Conservation (phyloP, 35 echinoderm and acorn worm genomes). For the Acanthaster planci region DNA sequence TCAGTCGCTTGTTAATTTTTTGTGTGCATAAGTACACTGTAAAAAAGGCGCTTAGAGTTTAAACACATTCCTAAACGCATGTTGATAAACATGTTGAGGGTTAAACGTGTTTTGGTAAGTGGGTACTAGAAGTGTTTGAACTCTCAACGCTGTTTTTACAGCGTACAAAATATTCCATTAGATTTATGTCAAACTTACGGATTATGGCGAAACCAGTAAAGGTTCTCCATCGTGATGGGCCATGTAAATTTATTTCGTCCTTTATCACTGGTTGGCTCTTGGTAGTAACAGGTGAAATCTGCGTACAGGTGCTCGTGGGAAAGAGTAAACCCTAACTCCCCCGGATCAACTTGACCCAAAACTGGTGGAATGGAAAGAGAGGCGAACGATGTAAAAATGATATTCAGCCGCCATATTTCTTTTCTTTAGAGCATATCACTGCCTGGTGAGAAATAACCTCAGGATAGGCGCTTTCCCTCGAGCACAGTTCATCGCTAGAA, state of each 20-base stretch:
- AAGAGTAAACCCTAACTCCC: slow-evolving; percentile 23
- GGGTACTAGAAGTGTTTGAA: not conserved
- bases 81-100: not conserved
- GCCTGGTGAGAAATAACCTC: not conserved
- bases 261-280: not conserved
- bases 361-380: not conserved
- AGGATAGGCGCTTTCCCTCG: too few relatives aligned
- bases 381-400: not conserved
- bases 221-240: slow-evolving; percentile 16
- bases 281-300: slow-evolving; percentile 22
- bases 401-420: not conserved
- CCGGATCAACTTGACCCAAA: slow-evolving; percentile 16
- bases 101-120: not conserved
- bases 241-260: not conserved
- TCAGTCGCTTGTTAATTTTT: not conserved
- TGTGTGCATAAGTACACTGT: not conserved
- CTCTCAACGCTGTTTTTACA: not conserved
- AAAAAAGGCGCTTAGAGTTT: not conserved
- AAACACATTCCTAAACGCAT: too few relatives aligned
- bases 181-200: slow-evolving; percentile 6
- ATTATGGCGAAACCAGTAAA: slow-evolving; percentile 19
- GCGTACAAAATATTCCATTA: not conserved
- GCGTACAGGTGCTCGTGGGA: slow-evolving; percentile 45
- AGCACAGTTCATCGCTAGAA: too few relatives aligned
- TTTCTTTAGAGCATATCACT: not conserved